A percentile compares a stretch with the other conserved stretches of the same genome.
Conservation (phyloP, 2,888 invertebrate genomes). For the Ophion costatus region DNA sequence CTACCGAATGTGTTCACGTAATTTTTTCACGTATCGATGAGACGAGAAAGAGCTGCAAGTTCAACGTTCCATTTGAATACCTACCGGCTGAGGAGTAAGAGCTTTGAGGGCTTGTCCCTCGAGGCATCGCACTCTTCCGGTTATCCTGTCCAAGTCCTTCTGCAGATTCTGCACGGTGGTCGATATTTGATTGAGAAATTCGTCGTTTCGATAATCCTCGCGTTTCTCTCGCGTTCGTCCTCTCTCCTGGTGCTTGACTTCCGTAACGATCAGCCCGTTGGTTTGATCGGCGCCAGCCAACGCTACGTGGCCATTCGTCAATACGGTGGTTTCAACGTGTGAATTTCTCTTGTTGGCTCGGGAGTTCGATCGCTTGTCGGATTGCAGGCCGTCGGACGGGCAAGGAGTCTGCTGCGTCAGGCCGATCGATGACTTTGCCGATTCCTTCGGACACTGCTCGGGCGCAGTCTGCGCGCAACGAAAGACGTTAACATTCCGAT, state of each 20-base stretch:
- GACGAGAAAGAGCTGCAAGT: no score
- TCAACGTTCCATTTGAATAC: neutral
- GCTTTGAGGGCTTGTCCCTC: constrained; percentile 81
- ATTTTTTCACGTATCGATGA: no score
- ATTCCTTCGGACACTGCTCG: constrained; percentile 76
- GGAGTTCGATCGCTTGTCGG: constrained; percentile 38
- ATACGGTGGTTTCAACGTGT: constrained; percentile 56
- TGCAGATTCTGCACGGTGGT: constrained; percentile 84
- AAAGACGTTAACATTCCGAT: neutral
- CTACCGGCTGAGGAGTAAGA: constrained; percentile 74
- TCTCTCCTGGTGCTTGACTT: constrained; percentile 70
- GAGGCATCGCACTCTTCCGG: constrained; percentile 82
- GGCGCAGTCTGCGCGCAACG: constrained; percentile 77
- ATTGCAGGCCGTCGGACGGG: constrained; percentile 42
- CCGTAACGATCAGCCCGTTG: constrained; percentile 69
- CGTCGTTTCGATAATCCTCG: constrained; percentile 74
- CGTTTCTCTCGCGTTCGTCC: constrained; percentile 75
- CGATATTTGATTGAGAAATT: constrained; percentile 84
- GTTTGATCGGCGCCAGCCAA: constrained; percentile 1
- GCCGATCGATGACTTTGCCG: constrained; percentile 71
- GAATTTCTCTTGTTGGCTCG: constrained; percentile 22
- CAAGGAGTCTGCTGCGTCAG: constrained; percentile 69
- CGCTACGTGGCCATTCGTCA: constrained; percentile 73
- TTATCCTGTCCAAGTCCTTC: constrained; percentile 84
- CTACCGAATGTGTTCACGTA: no score